phyloP scores from a whole-genome alignment of 2,113 vertebrate genomes.

The Aegithalos caudatus region DNA sequence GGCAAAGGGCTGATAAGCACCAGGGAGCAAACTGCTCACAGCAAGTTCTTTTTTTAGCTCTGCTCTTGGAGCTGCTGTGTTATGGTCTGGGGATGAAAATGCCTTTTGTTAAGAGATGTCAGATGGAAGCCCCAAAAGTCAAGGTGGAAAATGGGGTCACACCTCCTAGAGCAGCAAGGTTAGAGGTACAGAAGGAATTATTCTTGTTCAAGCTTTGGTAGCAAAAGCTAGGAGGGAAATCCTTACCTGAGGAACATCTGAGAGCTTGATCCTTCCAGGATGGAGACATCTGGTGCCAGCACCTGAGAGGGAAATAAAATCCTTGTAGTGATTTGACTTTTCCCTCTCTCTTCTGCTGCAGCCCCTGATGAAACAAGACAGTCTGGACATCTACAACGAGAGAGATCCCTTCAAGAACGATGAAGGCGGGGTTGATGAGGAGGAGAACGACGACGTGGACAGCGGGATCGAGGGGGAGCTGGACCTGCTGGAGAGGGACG shows the following conservation, averaged over 20 bases:
- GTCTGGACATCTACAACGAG: constrained; percentile 94
- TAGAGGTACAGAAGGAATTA: background rate
- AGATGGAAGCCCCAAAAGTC: background rate
- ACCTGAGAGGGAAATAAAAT: background rate
- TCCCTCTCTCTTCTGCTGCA: constrained; percentile 33
- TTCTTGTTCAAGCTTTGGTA: background rate
- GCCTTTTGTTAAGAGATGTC: background rate
- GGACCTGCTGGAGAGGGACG: constrained; percentile 87
- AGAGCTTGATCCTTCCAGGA: background rate
- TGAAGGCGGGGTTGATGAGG: constrained; percentile 84
- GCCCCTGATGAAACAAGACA: constrained; percentile 95
- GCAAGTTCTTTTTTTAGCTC: background rate
- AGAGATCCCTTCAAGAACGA: constrained; percentile 95
- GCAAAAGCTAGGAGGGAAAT: background rate
- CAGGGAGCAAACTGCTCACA: background rate
- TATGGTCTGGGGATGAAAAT: background rate
- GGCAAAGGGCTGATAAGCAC: background rate
- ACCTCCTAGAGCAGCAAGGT: background rate
- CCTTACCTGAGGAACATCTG: background rate
- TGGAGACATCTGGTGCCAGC: background rate
- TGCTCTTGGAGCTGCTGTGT: background rate
- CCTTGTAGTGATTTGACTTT: background rate
- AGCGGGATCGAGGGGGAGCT: constrained; percentile 86
- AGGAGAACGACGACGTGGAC: constrained; percentile 85
- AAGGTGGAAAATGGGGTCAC: background rate